Evolutionary conservation across 2,113 vertebrate genomes (phyloP), one percentile per base, ranked within the genome.

Genomic region (Phrynocephalus versicolor): DNA sequence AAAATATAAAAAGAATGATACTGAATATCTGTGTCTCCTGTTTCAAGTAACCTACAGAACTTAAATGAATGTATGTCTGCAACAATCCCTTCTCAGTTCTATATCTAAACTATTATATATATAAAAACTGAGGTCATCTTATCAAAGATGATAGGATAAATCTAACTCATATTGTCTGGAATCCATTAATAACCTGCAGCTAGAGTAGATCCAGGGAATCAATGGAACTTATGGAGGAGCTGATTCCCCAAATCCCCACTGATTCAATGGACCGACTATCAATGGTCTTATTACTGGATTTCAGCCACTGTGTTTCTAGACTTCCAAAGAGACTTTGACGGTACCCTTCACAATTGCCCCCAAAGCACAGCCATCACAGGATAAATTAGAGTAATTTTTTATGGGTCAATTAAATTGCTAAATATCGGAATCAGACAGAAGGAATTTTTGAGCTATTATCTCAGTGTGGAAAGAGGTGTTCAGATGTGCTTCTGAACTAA

Each of bases 371-470:
- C 19, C 79, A 67, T n/a, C 21, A 51, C 2, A 23, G 69, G 14
- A 27, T 80, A 33, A 62, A 64, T 71, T 71, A 19, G 35, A 79
- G 27, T 57, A 18, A 41, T 1, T 12, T 73, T 60, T 62, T 74
- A 8, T n/a, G 16, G 16, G 51, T 73, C 60, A 72, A 33, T 83
- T 39, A 72, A n/a, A 16, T 81, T 39, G 30, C 51, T 69, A 69
- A 81, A 79, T 65, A 67, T 16, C 70, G 51, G 65, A 79, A 73
- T 45, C 18, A 37, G 64, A 69, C 27, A 85, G 39, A 85, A 39
- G 21, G 33, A 72, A 85, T 79, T 62, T 79, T 72, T 85, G 55
- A 62, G 21, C 67, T 72, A 25, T 69, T 79, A 33, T 79, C 19
- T 72, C 65, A 35, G 30, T 60, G 21, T 30, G 79, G 72, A 79